These are phyloP conservation scores for Lagopus leucura DNA, from an alignment of 2,113 vertebrate genomes.

Conservation along the genomic window DNA sequence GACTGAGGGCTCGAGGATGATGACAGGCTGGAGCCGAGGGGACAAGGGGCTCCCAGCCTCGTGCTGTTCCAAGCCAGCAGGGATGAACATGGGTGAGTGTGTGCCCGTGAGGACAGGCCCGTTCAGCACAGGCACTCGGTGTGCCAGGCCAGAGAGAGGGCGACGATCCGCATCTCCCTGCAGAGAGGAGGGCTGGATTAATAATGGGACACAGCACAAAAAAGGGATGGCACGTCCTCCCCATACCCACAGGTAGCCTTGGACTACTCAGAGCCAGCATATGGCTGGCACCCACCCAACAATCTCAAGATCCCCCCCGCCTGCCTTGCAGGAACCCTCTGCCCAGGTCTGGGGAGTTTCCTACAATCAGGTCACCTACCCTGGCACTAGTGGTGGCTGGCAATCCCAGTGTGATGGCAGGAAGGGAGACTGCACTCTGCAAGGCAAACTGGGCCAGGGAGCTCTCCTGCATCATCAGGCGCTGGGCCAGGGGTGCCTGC, in stretches of 20 bases:
- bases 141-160: conserved; percentile 74
- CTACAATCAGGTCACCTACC: conserved; percentile 75
- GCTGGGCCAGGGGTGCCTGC: conserved; percentile 78
- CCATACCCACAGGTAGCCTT: rapidly evolving
- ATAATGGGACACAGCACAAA: rapidly evolving
- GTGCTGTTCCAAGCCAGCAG: conserved; percentile 80
- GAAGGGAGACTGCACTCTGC: conserved; percentile 80
- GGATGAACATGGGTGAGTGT: conserved; percentile 80
- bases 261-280: not conserved
- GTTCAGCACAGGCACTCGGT: conserved; percentile 71
- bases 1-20: conserved; percentile 90
- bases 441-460: conserved; percentile 86
- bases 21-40: conserved; percentile 85
- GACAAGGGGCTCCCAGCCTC: conserved; percentile 80
- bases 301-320: not conserved
- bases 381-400: conserved; percentile 80
- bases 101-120: conserved; percentile 75
- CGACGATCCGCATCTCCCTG: conserved; percentile 84
- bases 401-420: conserved; percentile 85
- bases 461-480: conserved; percentile 84
- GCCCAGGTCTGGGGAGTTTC: not conserved
- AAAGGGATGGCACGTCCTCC: rapidly evolving
- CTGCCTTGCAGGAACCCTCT: rapidly evolving
- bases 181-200: not conserved
- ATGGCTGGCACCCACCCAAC: not conserved